A percentile compares a stretch with the other conserved stretches of the same genome.
phyloP scores from a whole-genome alignment of 2,888 invertebrate species.

The Colletes collaris region DNA sequence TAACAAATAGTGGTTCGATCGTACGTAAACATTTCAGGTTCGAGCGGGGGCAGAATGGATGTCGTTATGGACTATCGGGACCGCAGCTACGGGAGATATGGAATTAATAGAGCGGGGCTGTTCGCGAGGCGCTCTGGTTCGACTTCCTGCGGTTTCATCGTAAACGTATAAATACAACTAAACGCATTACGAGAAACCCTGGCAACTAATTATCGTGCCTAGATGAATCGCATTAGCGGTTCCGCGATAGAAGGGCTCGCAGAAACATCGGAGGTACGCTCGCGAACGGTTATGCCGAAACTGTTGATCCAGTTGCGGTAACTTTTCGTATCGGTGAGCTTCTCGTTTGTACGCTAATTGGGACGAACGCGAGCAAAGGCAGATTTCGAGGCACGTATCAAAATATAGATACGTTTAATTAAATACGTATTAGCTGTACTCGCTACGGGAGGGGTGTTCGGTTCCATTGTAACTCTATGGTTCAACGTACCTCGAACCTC shows the following conservation, averaged over 20 bases:
- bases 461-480: too few relatives aligned
- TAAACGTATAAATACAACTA: slow-evolving; percentile 45
- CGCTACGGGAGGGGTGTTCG: too few relatives aligned
- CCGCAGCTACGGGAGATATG: slow-evolving; percentile 68
- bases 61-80: slow-evolving; percentile 65
- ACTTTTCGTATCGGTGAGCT: slow-evolving; percentile 38
- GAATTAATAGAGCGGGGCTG: slow-evolving; percentile 61
- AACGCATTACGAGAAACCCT: slow-evolving; percentile 43
- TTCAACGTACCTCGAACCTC: too few relatives aligned
- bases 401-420: not conserved
- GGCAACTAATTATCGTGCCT: slow-evolving; percentile 47
- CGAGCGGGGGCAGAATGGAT: slow-evolving; percentile 54
- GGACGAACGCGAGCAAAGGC: not conserved
- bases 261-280: slow-evolving; percentile 16
- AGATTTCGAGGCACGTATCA: not conserved
- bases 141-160: slow-evolving; percentile 40
- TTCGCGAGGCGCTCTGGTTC: slow-evolving; percentile 32
- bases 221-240: slow-evolving; percentile 36
- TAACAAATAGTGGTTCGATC: slow-evolving; percentile 69
- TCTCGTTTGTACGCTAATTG: slow-evolving; percentile 8
- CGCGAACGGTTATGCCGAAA: slow-evolving; percentile 28
- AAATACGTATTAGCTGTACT: too few relatives aligned
- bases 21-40: slow-evolving; percentile 68
- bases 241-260: slow-evolving; percentile 4
- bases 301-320: slow-evolving; percentile 16